A percentile compares a stretch with the other conserved stretches of the same genome.
phyloP scores from a whole-genome alignment of 1,140 invertebrate species.

The Drosophila lowei region DNA sequence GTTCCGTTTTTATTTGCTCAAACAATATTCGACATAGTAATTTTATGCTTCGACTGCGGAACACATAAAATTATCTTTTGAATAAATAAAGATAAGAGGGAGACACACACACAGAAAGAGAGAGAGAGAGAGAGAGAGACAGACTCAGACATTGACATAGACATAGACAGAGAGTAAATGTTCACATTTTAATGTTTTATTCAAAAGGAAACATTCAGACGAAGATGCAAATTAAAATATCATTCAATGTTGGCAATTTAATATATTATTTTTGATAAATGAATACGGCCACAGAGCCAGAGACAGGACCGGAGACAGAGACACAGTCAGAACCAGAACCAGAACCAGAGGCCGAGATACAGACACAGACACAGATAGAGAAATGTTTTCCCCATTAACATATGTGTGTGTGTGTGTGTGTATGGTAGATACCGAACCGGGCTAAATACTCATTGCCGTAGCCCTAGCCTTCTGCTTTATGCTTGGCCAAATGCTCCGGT shows the following conservation, averaged over 20 bases:
- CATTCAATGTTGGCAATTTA: slow-evolving; percentile 82
- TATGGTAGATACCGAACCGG: not conserved
- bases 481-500: slow-evolving; percentile 27
- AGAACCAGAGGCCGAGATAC: not conserved
- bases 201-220: slow-evolving; percentile 79
- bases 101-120: slow-evolving; percentile 30
- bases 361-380: slow-evolving; percentile 6
- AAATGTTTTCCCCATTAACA: slow-evolving; percentile 50
- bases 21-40: slow-evolving; percentile 82
- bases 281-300: slow-evolving; percentile 56
- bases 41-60: slow-evolving; percentile 81
- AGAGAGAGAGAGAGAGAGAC: not conserved
- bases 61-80: slow-evolving; percentile 82
- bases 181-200: slow-evolving; percentile 79
- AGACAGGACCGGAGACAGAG: not conserved
- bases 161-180: slow-evolving; percentile 46
- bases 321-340: slow-evolving; percentile 9
- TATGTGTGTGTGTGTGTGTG: slow-evolving; percentile 18
- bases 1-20: slow-evolving; percentile 79
- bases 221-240: slow-evolving; percentile 82
- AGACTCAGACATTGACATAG: slow-evolving; percentile 20
- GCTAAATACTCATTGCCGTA: slow-evolving; percentile 27
- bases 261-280: slow-evolving; percentile 82
- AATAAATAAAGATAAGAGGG: slow-evolving; percentile 81
- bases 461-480: slow-evolving; percentile 37